Percentiles rank a stretch among this genome's conserved stretches.
Evolutionary conservation across 1,140 invertebrate genomes (phyloP).

Genomic region (Uloborus diversus): DNA sequence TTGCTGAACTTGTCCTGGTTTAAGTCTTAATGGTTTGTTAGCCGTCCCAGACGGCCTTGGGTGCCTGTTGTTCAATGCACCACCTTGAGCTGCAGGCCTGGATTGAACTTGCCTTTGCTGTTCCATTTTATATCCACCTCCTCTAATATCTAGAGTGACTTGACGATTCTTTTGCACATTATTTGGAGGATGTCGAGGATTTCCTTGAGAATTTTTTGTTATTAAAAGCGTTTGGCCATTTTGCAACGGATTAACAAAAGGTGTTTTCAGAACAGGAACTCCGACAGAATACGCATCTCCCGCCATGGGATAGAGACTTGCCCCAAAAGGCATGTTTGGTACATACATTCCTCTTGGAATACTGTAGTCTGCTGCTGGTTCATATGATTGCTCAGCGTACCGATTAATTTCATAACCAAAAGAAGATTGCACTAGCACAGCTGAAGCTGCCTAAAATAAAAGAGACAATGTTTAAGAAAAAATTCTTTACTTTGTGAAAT

Average conservation of each 20-base stretch:
- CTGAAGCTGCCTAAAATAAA: too few relatives aligned
- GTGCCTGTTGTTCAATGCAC: background rate
- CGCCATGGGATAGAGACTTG: background rate
- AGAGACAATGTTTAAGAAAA: too few relatives aligned
- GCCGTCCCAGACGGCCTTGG: too few relatives aligned
- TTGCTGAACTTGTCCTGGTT: slow-evolving; percentile 1
- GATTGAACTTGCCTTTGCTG: background rate
- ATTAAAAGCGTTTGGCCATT: background rate
- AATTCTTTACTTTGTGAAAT: too few relatives aligned
- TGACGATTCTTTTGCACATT: background rate
- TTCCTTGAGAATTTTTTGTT: background rate
- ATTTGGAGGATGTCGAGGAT: background rate
- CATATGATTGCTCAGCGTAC: slow-evolving; percentile 10
- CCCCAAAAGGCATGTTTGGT: slow-evolving; percentile 11
- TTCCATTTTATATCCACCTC: slow-evolving; percentile 44
- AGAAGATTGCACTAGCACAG: too few relatives aligned
- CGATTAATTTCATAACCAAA: too few relatives aligned
- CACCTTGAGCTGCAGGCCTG: background rate
- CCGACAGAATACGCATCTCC: slow-evolving; percentile 11
- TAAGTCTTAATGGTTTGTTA: slow-evolving; percentile 1
- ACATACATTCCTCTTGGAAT: slow-evolving; percentile 19
- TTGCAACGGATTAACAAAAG: slow-evolving; percentile 12
- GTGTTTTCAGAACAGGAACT: slow-evolving; percentile 13
- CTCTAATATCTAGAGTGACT: slow-evolving; percentile 41
- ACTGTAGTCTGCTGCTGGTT: slow-evolving; percentile 20